These are phyloP conservation scores for Orientallactaga bullata DNA, from an alignment of 2,113 vertebrate species.

Conservation along the genomic window DNA sequence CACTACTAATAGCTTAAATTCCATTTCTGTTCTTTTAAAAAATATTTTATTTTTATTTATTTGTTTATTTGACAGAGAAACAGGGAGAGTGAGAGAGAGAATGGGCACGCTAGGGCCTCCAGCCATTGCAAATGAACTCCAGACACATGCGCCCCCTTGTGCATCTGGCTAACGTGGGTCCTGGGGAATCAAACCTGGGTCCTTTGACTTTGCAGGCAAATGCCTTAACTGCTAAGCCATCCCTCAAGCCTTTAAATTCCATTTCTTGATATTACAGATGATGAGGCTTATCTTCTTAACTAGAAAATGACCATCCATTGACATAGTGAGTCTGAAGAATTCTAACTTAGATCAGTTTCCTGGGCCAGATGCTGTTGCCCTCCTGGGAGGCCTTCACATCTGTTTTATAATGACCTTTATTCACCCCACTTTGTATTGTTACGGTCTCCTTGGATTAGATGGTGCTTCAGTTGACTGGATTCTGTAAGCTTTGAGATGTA, in stretches of 20 bases:
- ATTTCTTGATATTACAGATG: neutral
- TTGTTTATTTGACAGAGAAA: too few species aligned
- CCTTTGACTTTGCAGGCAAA: too few species aligned
- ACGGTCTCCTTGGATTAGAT: neutral
- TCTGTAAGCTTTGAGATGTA: neutral
- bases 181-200: too few species aligned
- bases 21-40: too few species aligned
- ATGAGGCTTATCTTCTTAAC: neutral
- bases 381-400: neutral
- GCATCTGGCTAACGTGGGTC: too few species aligned
- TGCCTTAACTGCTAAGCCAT: too few species aligned
- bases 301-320: neutral
- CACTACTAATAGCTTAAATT: too few species aligned
- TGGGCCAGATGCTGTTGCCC: neutral
- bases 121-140: too few species aligned
- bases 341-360: neutral
- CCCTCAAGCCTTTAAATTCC: neutral
- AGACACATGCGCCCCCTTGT: too few species aligned
- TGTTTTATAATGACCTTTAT: neutral
- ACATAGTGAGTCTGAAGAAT: neutral
- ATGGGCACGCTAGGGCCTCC: too few species aligned
- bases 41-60: too few species aligned
- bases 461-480: neutral
- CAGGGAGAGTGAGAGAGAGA: too few species aligned
- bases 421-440: neutral